phyloP scores from a whole-genome alignment of 1,140 invertebrate genomes.

The Drosophila repletoides region DNA sequence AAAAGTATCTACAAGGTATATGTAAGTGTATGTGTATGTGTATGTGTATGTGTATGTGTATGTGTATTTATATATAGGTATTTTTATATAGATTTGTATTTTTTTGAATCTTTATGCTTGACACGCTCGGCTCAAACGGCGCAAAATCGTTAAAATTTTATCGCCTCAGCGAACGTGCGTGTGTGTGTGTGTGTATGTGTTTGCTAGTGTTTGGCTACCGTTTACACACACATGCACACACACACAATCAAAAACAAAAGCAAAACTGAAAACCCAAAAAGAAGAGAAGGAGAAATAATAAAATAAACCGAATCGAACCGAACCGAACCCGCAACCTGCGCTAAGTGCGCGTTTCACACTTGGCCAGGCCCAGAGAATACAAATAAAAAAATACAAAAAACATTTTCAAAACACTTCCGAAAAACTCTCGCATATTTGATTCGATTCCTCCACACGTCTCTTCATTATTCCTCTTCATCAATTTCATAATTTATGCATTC shows the following conservation, averaged over 20 bases:
- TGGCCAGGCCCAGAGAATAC: background rate
- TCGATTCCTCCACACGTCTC: too few species aligned
- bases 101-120: constrained; percentile 75
- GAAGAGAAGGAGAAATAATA: too few species aligned
- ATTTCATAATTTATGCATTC: constrained; percentile 59
- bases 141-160: constrained; percentile 80
- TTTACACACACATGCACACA: constrained; percentile 39
- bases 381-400: background rate
- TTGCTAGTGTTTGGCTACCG: constrained; percentile 25
- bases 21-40: constrained; percentile 36
- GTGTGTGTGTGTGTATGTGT: constrained; percentile 12
- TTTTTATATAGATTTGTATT: constrained; percentile 28
- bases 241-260: constrained; percentile 12
- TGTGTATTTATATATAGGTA: constrained; percentile 34
- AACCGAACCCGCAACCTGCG: too few species aligned
- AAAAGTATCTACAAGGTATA: constrained; percentile 38
- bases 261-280: too few species aligned
- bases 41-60: constrained; percentile 29
- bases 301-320: too few species aligned
- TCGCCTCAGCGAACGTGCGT: constrained; percentile 65
- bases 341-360: constrained; percentile 42
- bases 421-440: constrained; percentile 8
- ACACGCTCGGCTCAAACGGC: constrained; percentile 69
- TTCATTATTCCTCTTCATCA: constrained; percentile 44
- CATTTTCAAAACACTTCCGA: constrained; percentile 25